phyloP scores from a whole-genome alignment of 2,113 vertebrate genomes.

The Lepidothrix coronata region DNA sequence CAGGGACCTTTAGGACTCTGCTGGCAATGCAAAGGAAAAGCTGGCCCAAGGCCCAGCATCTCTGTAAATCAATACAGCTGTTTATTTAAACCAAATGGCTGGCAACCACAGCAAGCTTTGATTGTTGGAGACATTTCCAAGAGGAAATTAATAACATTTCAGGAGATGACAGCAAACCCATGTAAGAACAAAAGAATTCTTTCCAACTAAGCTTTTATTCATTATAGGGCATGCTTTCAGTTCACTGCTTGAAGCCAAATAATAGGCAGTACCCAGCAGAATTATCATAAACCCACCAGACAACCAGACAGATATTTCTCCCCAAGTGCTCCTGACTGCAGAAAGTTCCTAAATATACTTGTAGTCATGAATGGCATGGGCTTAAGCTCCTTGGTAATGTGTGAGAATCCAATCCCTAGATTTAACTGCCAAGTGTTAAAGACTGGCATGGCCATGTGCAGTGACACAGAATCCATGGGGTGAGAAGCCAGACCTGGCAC shows the following conservation, averaged over 20 bases:
- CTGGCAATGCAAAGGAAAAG: neutral
- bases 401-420: slow-evolving; percentile 19
- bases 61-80: slow-evolving; percentile 31
- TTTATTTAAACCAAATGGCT: slow-evolving; percentile 62
- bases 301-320: neutral
- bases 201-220: slow-evolving; percentile 24
- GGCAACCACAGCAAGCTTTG: neutral
- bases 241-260: slow-evolving; percentile 13
- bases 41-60: slow-evolving; percentile 16
- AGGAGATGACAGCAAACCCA: slow-evolving; percentile 45
- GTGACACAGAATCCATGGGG: neutral
- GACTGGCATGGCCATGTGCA: slow-evolving; percentile 35
- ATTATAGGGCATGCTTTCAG: slow-evolving; percentile 13
- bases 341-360: neutral
- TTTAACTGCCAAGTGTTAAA: neutral
- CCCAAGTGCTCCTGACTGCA: neutral
- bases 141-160: slow-evolving; percentile 50
- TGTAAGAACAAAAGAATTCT: slow-evolving; percentile 45
- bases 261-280: neutral
- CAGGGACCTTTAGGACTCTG: neutral
- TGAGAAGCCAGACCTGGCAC: slow-evolving; percentile 26
- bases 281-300: neutral
- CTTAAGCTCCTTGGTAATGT: slow-evolving; percentile 12
- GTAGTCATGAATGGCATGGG: neutral
- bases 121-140: slow-evolving; percentile 33